These are phyloP conservation scores for Ametastegia equiseti DNA, from an alignment of 2,888 invertebrate genomes.

Conservation along the genomic window DNA sequence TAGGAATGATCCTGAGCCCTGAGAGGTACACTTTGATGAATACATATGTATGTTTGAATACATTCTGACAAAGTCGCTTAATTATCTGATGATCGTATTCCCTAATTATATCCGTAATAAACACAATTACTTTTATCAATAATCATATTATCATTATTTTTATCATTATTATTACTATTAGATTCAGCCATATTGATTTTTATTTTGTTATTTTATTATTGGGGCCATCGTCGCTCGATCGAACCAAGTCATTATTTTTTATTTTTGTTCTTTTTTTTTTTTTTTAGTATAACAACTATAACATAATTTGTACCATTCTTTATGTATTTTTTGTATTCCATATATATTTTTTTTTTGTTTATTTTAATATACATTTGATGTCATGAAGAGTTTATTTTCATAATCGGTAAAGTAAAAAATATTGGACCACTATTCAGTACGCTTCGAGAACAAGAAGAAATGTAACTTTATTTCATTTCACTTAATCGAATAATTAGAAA, in stretches of 20 bases:
- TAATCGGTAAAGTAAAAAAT: neutral
- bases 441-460: neutral
- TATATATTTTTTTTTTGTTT: slow-evolving; percentile 6
- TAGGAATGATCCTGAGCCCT: too few relatives aligned
- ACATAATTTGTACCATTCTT: slow-evolving; percentile 45
- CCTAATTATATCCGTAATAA: neutral
- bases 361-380: neutral
- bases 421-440: slow-evolving; percentile 44
- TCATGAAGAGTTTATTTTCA: slow-evolving; percentile 21
- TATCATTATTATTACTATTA: slow-evolving; percentile 25
- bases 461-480: neutral
- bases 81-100: neutral
- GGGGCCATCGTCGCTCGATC: slow-evolving; percentile 11
- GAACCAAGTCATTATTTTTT: neutral
- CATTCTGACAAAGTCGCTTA: neutral
- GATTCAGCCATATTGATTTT: slow-evolving; percentile 38
- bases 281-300: slow-evolving; percentile 17
- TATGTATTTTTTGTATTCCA: too few relatives aligned
- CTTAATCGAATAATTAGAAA: slow-evolving; percentile 8
- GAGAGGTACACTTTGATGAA: neutral
- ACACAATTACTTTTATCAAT: slow-evolving; percentile 13
- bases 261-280: neutral
- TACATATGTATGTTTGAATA: neutral
- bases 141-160: slow-evolving; percentile 5
- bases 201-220: slow-evolving; percentile 22